phyloP scores from a whole-genome alignment of 92 coral and sea anemone species.

The Phenganax subtilis region DNA sequence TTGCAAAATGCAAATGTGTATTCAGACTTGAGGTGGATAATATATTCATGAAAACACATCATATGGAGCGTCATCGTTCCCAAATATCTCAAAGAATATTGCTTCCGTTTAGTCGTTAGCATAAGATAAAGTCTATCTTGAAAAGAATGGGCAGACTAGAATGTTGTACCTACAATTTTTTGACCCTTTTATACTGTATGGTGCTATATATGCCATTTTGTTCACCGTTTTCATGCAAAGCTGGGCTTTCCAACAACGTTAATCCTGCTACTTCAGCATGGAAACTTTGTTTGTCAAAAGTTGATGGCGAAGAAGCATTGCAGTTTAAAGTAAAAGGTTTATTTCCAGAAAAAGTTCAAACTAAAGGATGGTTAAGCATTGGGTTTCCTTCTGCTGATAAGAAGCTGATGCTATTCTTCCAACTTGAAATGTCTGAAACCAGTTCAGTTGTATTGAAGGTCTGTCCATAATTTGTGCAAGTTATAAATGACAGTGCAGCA shows the following conservation, averaged over 20 bases:
- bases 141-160: too few relatives aligned
- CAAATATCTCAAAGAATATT: too few relatives aligned
- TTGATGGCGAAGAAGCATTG: not conserved
- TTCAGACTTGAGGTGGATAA: constrained; percentile 13
- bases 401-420: not conserved
- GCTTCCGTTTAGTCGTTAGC: too few relatives aligned
- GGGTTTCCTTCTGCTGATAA: constrained; percentile 14
- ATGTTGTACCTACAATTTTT: too few relatives aligned
- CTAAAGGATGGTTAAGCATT: constrained; percentile 14
- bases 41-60: constrained; percentile 20
- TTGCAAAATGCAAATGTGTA: constrained; percentile 19
- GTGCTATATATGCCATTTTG: too few relatives aligned
- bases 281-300: not conserved
- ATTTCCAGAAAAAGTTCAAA: not conserved
- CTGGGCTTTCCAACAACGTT: too few relatives aligned
- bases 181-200: too few relatives aligned
- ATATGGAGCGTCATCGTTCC: too few relatives aligned
- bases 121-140: too few relatives aligned
- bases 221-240: too few relatives aligned
- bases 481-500: too few relatives aligned
- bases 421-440: not conserved
- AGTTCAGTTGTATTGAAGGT: not conserved
- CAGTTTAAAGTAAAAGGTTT: constrained; percentile 8
- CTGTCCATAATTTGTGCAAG: not conserved
- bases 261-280: too few relatives aligned